phyloP scores from a whole-genome alignment of 2,797 vertebrate genomes.

The Clarias laeviceps region DNA sequence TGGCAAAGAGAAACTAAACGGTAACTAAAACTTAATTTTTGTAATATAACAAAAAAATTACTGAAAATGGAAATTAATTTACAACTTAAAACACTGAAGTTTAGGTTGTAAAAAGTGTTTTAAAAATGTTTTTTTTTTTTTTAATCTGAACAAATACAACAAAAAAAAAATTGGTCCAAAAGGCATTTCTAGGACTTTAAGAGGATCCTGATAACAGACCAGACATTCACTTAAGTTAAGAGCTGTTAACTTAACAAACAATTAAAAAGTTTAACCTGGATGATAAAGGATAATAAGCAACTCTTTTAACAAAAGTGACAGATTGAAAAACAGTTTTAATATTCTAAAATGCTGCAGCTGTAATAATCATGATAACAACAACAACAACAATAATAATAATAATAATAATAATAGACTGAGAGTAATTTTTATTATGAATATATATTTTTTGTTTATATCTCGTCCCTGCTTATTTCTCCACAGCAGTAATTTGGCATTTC shows the following conservation, averaged over 20 bases:
- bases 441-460: not conserved
- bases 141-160: not conserved
- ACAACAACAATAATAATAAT: not conserved
- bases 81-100: too few species aligned
- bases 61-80: too few species aligned
- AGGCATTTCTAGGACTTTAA: not conserved
- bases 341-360: not conserved
- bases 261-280: not conserved
- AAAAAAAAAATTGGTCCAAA: too few species aligned
- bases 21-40: too few species aligned
- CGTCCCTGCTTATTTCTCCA: not conserved
- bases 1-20: too few species aligned
- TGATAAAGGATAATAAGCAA: not conserved
- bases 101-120: too few species aligned
- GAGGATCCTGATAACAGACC: not conserved
- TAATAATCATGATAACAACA: not conserved
- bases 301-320: not conserved
- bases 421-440: not conserved
- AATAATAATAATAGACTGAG: too few species aligned
- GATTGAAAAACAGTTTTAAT: not conserved
- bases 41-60: too few species aligned
- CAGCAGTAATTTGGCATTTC: slow-evolving; percentile 34
- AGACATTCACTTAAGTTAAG: not conserved
- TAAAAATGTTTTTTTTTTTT: too few species aligned
- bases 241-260: not conserved